Conservation (phyloP, 2,797 vertebrate species). For the Nothura maculosa region DNA sequence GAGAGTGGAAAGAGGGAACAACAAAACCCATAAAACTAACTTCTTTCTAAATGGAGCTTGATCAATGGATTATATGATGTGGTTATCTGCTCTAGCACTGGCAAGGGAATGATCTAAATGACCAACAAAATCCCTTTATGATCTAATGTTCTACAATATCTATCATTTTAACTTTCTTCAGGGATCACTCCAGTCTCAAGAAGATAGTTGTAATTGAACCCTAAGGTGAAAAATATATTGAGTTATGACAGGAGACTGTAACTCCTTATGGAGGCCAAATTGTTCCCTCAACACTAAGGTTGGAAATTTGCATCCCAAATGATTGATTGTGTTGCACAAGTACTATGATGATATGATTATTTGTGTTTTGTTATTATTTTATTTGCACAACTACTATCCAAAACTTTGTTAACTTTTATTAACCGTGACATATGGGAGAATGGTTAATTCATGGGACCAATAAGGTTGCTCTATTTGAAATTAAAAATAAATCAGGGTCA, state of each 20-base stretch:
- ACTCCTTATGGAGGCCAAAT: neutral
- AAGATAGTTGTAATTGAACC: constrained; percentile 25
- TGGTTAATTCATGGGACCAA: neutral
- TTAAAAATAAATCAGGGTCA: neutral
- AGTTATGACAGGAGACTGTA: neutral
- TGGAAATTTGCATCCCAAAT: constrained; percentile 8
- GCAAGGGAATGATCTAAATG: constrained; percentile 21
- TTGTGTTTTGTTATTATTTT: neutral
- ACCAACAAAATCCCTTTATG: constrained; percentile 25
- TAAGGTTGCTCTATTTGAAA: neutral
- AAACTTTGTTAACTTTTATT: neutral
- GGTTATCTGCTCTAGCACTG: constrained; percentile 26
- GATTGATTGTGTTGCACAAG: neutral
- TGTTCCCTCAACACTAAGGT: neutral
- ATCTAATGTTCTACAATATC: neutral
- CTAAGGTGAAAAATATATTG: neutral
- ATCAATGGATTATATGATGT: constrained; percentile 22
- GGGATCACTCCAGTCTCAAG: constrained; percentile 40
- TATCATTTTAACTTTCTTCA: constrained; percentile 35
- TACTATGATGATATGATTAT: neutral
- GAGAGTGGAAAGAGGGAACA: neutral
- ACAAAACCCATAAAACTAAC: neutral
- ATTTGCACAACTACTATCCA: neutral
- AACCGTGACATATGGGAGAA: neutral
- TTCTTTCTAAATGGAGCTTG: constrained; percentile 21